Evolutionary conservation across 2,113 vertebrate species (phyloP).

Genomic region (Numenius arquata): DNA sequence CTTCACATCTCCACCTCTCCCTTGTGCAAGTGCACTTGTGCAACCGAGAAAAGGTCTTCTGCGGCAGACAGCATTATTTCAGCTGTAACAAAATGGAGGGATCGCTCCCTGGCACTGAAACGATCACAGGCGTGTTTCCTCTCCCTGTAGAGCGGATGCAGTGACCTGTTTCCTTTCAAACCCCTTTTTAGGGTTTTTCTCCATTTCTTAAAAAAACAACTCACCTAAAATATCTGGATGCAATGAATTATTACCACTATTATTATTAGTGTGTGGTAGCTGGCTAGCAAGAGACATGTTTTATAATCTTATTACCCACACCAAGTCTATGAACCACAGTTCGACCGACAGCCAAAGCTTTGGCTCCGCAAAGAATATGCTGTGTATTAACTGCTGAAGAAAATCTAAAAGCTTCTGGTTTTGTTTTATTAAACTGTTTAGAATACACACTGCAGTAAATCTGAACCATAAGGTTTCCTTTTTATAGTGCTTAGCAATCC

Average conservation of each 20-base stretch:
- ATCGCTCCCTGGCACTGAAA: not conserved
- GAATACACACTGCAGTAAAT: constrained; percentile 44
- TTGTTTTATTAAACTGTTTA: constrained; percentile 69
- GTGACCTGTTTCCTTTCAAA: constrained; percentile 24
- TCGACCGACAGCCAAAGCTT: not conserved
- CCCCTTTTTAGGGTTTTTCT: not conserved
- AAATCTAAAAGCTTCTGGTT: constrained; percentile 50
- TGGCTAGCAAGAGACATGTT: constrained; percentile 67
- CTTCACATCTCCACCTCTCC: not conserved
- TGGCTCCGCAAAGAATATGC: constrained; percentile 17
- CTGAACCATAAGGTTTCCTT: constrained; percentile 61
- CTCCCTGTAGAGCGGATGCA: not conserved
- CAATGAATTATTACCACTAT: constrained; percentile 63
- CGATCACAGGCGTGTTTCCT: rapidly evolving
- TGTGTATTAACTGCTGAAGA: constrained; percentile 36
- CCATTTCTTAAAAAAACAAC: constrained; percentile 27
- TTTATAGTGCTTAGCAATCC: constrained; percentile 46
- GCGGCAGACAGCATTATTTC: not conserved
- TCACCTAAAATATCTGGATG: constrained; percentile 26
- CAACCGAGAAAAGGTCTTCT: not conserved
- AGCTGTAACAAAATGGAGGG: constrained; percentile 16
- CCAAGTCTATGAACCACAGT: constrained; percentile 46
- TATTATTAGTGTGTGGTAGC: constrained; percentile 64
- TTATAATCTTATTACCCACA: constrained; percentile 71
- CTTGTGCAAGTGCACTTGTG: not conserved